Conservation (phyloP, 2,797 vertebrate genomes). For the Danio kyathit region DNA sequence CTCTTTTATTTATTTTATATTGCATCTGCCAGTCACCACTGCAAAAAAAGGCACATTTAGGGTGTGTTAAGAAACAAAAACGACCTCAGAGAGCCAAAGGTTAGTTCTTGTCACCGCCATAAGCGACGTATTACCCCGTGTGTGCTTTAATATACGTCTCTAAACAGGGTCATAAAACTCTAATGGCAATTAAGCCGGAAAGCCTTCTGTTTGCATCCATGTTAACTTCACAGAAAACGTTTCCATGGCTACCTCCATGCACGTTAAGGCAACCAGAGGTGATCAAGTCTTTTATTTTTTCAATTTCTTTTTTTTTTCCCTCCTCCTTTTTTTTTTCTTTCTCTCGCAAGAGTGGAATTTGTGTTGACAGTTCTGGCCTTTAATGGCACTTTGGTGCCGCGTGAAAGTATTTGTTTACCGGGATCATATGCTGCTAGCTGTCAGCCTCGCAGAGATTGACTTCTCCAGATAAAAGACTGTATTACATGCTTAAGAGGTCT, state of each 20-base stretch:
- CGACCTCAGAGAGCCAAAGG: neutral
- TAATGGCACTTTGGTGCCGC: conserved; percentile 94
- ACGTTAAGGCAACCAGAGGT: conserved; percentile 97
- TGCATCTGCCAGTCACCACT: neutral
- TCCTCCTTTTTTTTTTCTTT: conserved; percentile 42
- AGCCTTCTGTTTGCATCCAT: conserved; percentile 89
- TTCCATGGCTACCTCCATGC: conserved; percentile 98
- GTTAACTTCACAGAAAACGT: conserved; percentile 92
- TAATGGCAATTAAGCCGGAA: conserved; percentile 92
- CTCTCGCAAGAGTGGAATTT: conserved; percentile 92
- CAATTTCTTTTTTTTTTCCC: conserved; percentile 67
- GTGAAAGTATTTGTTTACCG: conserved; percentile 97
- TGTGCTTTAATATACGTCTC: conserved; percentile 79
- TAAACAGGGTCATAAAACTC: conserved; percentile 83
- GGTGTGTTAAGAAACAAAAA: conserved; percentile 65
- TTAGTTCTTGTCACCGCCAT: neutral
- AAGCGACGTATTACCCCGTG: conserved; percentile 27
- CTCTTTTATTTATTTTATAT: too few relatives aligned
- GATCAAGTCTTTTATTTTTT: conserved; percentile 87
- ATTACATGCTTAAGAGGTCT: conserved; percentile 87
- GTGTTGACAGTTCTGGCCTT: conserved; percentile 99
- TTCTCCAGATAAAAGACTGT: conserved; percentile 93
- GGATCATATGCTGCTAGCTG: conserved; percentile 95
- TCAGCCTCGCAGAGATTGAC: conserved; percentile 89
- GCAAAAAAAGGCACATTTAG: neutral